These are phyloP conservation scores for Sepioteuthis lessoniana DNA, from an alignment of 2,888 invertebrate genomes.

Conservation along the genomic window DNA sequence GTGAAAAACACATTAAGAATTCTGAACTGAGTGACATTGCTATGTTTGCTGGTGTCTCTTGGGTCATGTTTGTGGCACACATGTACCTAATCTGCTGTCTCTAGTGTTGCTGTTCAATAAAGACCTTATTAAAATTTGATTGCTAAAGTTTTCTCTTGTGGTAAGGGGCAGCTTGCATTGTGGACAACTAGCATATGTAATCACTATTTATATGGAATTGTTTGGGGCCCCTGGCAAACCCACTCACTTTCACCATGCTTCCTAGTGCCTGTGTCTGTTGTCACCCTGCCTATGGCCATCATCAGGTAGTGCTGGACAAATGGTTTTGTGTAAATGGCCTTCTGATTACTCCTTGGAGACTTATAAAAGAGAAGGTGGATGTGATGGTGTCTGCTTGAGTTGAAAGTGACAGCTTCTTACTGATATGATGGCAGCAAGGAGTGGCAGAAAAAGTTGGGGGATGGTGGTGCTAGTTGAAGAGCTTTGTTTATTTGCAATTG, in stretches of 20 bases:
- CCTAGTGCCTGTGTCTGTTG: background rate
- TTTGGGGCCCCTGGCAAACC: background rate
- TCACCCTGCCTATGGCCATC: conserved; percentile 33
- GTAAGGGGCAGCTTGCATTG: background rate
- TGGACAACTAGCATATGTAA: conserved; percentile 21
- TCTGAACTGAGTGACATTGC: background rate
- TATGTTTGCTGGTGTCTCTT: background rate
- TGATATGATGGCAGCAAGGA: background rate
- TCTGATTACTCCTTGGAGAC: conserved; percentile 33
- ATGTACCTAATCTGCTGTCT: conserved; percentile 10
- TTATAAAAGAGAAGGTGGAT: background rate
- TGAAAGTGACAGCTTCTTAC: conserved; percentile 33
- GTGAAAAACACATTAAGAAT: background rate
- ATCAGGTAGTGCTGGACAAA: conserved; percentile 21
- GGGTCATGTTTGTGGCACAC: background rate
- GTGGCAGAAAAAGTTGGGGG: background rate
- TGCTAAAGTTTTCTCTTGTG: background rate
- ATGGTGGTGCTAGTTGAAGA: too few relatives aligned
- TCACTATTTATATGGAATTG: conserved; percentile 33
- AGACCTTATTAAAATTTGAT: conserved; percentile 33
- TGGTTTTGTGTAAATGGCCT: conserved; percentile 33
- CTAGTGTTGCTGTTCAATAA: background rate
- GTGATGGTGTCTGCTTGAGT: background rate
- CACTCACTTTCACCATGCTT: background rate
- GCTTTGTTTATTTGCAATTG: background rate